phyloP scores from a whole-genome alignment of 1,140 invertebrate genomes.

The Zaprionus inermis region DNA sequence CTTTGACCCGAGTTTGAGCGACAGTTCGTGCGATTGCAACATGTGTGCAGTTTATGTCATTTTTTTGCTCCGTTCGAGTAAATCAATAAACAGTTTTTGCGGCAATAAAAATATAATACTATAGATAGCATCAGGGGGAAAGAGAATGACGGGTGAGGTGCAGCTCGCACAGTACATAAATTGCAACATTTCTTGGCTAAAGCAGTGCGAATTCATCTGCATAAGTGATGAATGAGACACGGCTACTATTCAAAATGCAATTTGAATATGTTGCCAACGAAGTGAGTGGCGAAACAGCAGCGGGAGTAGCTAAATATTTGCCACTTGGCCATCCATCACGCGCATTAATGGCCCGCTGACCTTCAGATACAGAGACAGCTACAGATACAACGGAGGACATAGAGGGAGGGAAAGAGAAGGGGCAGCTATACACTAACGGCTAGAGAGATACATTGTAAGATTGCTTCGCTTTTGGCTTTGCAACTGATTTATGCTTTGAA shows the following conservation, averaged over 20 bases:
- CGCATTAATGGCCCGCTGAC: slow-evolving; percentile 39
- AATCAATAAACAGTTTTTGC: slow-evolving; percentile 66
- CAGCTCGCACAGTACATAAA: slow-evolving; percentile 35
- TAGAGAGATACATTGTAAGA: slow-evolving; percentile 32
- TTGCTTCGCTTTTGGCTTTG: slow-evolving; percentile 42
- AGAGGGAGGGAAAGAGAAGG: background rate
- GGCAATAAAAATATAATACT: slow-evolving; percentile 70
- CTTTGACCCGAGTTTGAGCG: background rate
- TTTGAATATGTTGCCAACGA: slow-evolving; percentile 32
- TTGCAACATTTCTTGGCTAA: slow-evolving; percentile 20
- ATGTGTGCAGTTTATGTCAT: slow-evolving; percentile 22
- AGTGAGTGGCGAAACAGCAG: slow-evolving; percentile 5
- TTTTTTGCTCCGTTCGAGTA: slow-evolving; percentile 22
- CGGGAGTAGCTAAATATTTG: slow-evolving; percentile 13
- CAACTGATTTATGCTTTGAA: slow-evolving; percentile 66
- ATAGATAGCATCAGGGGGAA: slow-evolving; percentile 28
- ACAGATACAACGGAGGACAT: background rate
- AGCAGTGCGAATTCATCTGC: slow-evolving; percentile 26
- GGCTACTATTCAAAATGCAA: slow-evolving; percentile 29
- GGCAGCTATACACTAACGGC: slow-evolving; percentile 6
- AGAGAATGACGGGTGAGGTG: too few species aligned
- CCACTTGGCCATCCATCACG: slow-evolving; percentile 28
- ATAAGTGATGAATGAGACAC: slow-evolving; percentile 63
- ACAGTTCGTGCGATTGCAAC: slow-evolving; percentile 36
- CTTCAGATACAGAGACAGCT: slow-evolving; percentile 23